Conservation (phyloP, 1,140 invertebrate species). For the Euwallacea fornicatus region DNA sequence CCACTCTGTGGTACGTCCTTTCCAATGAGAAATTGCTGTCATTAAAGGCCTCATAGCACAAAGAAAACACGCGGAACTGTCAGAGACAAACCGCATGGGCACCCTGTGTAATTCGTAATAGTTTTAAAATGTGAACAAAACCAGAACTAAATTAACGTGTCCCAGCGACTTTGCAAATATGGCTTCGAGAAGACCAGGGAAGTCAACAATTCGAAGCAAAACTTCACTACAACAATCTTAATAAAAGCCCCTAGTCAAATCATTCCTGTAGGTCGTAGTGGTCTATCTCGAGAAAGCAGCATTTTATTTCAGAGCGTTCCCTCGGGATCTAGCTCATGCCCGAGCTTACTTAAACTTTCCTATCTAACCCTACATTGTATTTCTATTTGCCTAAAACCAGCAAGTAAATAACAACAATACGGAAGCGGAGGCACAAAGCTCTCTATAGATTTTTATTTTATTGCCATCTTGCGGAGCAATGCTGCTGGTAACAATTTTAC, state of each 20-base stretch:
- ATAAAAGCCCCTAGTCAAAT: slow-evolving; percentile 4
- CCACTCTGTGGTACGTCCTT: no score
- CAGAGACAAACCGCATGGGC: no score
- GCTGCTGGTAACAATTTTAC: not conserved
- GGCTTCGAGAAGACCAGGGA: no score
- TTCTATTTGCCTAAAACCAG: slow-evolving; percentile 28
- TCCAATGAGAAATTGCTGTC: no score
- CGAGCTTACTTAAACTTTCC: slow-evolving; percentile 15
- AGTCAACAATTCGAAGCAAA: not conserved
- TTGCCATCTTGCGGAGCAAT: slow-evolving; percentile 7
- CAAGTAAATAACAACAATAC: slow-evolving; percentile 29
- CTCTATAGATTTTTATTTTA: slow-evolving; percentile 28
- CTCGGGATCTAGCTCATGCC: slow-evolving; percentile 11
- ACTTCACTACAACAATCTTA: not conserved
- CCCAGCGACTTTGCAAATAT: no score
- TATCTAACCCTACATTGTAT: slow-evolving; percentile 19
- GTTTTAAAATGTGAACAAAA: no score
- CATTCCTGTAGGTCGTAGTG: not conserved
- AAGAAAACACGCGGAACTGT: no score
- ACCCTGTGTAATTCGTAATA: no score
- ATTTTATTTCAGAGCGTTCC: slow-evolving; percentile 11
- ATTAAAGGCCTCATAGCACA: no score
- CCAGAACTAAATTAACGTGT: no score
- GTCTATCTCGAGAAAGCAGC: slow-evolving; percentile 7
- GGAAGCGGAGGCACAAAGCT: slow-evolving; percentile 19